Percentiles rank a stretch among this genome's conserved stretches.
Conservation (phyloP, 2,113 vertebrate genomes). For the Herpailurus yagouaroundi region DNA sequence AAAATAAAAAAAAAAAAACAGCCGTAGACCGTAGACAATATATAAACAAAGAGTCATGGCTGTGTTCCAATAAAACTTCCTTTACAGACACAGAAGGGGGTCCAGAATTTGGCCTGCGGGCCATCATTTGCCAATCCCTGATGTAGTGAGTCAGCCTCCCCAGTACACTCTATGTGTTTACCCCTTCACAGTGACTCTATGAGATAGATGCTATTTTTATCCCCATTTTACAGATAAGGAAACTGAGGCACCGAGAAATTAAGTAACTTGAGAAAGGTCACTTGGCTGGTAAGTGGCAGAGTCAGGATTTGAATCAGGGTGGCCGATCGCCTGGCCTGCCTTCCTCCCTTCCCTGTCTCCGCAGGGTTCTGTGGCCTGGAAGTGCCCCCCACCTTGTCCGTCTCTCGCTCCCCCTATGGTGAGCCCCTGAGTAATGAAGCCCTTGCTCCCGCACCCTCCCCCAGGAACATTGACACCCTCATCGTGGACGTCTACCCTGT, state of each 20-base stretch:
- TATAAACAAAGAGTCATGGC: not conserved
- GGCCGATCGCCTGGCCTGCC: not conserved
- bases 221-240: not conserved
- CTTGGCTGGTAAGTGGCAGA: not conserved
- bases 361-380: not conserved
- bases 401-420: rapidly evolving
- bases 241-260: constrained; percentile 1
- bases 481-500: constrained; percentile 97
- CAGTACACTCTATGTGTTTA: not conserved
- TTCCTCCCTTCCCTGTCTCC: not conserved
- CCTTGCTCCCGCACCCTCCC: not conserved
- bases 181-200: not conserved
- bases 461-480: constrained; percentile 97
- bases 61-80: not conserved
- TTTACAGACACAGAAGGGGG: not conserved
- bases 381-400: not conserved
- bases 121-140: not conserved
- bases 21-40: not conserved
- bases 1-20: not conserved
- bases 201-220: not conserved
- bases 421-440: not conserved
- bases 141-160: not conserved
- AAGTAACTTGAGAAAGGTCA: constrained; percentile 29
- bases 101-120: not conserved
- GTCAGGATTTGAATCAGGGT: not conserved